Conservation (phyloP, 2,797 vertebrate species). For the Myotis vivesi region DNA sequence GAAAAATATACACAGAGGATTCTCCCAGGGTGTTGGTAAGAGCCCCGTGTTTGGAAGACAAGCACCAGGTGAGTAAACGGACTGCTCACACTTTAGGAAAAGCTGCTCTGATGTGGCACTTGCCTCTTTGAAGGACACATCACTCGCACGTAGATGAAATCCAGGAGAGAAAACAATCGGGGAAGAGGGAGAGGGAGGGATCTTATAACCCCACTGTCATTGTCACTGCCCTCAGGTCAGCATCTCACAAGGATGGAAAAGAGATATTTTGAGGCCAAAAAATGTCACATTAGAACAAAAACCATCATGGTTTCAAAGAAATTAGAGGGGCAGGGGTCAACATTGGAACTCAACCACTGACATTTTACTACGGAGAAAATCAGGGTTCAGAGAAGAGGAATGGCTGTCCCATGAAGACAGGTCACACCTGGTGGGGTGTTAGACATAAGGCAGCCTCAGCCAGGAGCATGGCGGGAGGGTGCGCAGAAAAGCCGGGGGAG, state of each 20-base stretch:
- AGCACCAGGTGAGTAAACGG: neutral
- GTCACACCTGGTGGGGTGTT: neutral
- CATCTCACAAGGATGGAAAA: neutral
- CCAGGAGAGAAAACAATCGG: neutral
- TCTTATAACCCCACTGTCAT: neutral
- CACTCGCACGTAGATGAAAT: neutral
- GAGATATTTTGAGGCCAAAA: neutral
- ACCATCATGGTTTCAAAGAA: neutral
- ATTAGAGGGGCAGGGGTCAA: neutral
- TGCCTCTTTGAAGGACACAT: neutral
- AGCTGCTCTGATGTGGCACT: neutral
- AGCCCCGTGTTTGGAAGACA: neutral
- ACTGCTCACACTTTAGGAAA: neutral
- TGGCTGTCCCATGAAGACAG: neutral
- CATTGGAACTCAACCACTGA: fast-evolving
- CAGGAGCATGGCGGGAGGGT: neutral
- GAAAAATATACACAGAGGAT: neutral
- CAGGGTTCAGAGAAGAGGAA: neutral
- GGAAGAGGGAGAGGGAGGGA: no score
- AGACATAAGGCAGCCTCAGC: fast-evolving
- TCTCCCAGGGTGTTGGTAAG: neutral
- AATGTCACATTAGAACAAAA: neutral
- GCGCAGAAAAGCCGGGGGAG: neutral
- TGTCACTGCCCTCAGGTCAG: neutral
- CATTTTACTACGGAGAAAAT: neutral